Evolutionary conservation across 30 jellyfish, hydroid and myxozoan species (phyloP), one percentile per base, ranked within the genome.

Genomic region (Turritopsis dohrnii): DNA sequence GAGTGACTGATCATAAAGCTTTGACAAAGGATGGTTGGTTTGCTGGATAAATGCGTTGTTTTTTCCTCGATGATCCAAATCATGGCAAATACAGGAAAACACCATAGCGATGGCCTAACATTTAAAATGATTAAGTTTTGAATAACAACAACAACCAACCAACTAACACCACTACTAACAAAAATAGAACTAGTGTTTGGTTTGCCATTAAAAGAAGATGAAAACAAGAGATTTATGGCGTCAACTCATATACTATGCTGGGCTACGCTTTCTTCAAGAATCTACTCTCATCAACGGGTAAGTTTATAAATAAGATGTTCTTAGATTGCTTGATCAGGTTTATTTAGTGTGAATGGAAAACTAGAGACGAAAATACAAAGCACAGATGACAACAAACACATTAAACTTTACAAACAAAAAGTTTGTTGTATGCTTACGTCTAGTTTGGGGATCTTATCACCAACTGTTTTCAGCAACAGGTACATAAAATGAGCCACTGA

Each of bases 41-140:
- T 24, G 29, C 75, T 52, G 30, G 75, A 79, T 53, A 60, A 85
- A 85, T 18, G 93, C 93, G 60, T 85, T 85, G 90, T 77, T 85
- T 18, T 82, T 19, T 23, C 91, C 93, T 7, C 91, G 88, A 54
- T 85, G 93, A 52, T 85, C 93, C 52, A 85, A 75, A 60, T 85
- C 93, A 54, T 85, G 93, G 65, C 93, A 85, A 21, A 85, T 54
- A 20, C 86, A 31, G 41, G 86, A 86, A 79, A 85, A 28, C 8
- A 85, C 8, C 53, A 85, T 23, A 16, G 93, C 87, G 8, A 85
- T 9, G 18, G 16, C 71, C 93, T 85, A 53, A 81, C 52, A n/a
- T 41, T 3, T 41, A 41, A 41, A 41, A 13, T 3, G 13, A 41
- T 41, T 41, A 41, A 41, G 60, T 41, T 41, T 13, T 5, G 60